Conservation (phyloP, 1,140 invertebrate species). For the Heliconius melpomene region DNA sequence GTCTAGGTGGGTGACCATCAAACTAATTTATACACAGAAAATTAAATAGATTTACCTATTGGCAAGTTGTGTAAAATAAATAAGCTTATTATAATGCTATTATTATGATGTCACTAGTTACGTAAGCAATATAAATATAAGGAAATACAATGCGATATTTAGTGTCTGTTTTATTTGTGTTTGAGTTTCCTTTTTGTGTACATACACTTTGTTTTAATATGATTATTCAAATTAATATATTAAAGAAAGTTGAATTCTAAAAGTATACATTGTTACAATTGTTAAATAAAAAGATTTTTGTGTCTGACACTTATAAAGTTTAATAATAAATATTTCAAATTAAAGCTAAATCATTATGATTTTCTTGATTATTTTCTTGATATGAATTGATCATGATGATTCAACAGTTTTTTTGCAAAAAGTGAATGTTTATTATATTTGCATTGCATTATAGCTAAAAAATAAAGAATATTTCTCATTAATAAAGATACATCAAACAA, state of each 20-base stretch:
- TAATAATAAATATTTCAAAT: constrained; percentile 12
- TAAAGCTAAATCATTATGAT: background rate
- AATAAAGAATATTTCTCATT: background rate
- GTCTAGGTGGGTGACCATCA: constrained; percentile 78
- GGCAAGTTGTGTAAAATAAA: constrained; percentile 81
- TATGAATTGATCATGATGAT: too few relatives aligned
- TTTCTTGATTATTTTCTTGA: too few relatives aligned
- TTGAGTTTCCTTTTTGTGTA: background rate
- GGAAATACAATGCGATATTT: constrained; percentile 53
- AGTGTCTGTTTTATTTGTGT: constrained; percentile 44
- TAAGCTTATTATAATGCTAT: constrained; percentile 80
- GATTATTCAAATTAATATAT: too few relatives aligned
- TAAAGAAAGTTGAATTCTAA: too few relatives aligned
- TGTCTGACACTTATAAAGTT: background rate
- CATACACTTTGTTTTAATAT: too few relatives aligned
- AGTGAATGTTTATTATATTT: background rate
- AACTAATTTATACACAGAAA: constrained; percentile 81
- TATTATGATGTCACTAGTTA: constrained; percentile 80
- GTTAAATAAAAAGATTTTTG: background rate
- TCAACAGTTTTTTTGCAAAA: background rate
- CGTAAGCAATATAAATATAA: constrained; percentile 81
- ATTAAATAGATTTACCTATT: constrained; percentile 78
- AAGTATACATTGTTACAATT: too few relatives aligned
- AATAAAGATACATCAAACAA: background rate
- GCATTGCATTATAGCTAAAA: background rate